Percentiles rank a stretch among this genome's conserved stretches.
Conservation (phyloP, 2,797 vertebrate species). For the Alosa sapidissima region DNA sequence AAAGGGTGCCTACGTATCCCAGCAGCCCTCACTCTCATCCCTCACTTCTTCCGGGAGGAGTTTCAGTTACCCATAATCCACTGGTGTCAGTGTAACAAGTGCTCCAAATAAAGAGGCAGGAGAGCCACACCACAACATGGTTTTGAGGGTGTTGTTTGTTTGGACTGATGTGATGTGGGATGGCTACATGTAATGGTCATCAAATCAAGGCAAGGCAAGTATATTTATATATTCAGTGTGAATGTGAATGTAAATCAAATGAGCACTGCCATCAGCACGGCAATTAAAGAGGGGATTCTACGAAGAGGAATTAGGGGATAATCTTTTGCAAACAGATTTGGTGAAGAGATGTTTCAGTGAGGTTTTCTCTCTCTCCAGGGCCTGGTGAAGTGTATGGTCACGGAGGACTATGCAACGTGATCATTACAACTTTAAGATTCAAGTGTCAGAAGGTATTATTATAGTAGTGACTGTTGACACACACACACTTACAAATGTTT, state of each 20-base stretch:
- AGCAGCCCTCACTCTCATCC: neutral
- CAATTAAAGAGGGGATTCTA: neutral
- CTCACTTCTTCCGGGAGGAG: conserved; percentile 1
- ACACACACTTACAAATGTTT: neutral
- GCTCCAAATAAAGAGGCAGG: neutral
- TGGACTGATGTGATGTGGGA: neutral
- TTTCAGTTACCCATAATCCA: neutral
- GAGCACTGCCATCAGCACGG: neutral
- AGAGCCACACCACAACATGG: neutral
- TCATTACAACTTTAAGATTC: neutral
- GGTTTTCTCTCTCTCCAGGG: neutral
- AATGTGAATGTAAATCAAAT: neutral
- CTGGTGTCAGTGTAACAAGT: neutral
- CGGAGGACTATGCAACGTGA: neutral
- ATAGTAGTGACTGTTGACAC: neutral
- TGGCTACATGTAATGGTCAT: too few relatives aligned
- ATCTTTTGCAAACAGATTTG: conserved; percentile 14
- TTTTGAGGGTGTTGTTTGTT: too few relatives aligned
- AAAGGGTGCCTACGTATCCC: neutral
- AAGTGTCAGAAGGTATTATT: neutral
- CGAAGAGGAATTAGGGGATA: neutral
- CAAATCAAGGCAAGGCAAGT: too few relatives aligned
- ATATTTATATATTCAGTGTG: too few relatives aligned
- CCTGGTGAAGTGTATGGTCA: neutral
- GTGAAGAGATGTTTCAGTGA: neutral